phyloP scores from a whole-genome alignment of 2,888 invertebrate genomes.

The Agrochola macilenta region DNA sequence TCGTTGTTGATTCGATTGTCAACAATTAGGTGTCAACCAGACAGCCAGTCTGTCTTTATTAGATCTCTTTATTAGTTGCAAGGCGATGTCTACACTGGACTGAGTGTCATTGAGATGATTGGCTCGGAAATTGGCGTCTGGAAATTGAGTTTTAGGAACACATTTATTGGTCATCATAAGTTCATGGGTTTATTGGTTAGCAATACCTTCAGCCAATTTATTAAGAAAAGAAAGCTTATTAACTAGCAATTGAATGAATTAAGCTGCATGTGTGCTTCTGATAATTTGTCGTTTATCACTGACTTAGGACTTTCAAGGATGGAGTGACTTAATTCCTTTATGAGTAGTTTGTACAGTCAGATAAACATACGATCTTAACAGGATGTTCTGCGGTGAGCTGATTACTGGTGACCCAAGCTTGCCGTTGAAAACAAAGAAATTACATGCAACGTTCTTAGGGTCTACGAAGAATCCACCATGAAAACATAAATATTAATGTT shows the following conservation, averaged over 20 bases:
- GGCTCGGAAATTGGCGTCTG: not conserved
- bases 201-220: not conserved
- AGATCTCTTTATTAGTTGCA: conserved; percentile 55
- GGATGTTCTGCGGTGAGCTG: not conserved
- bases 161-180: not conserved
- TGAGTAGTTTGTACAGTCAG: not conserved
- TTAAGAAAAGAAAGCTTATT: not conserved
- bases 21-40: conserved; percentile 63
- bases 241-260: no score
- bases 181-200: conserved; percentile 13
- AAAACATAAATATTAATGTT: conserved; percentile 43
- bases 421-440: conserved; percentile 27
- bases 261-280: not conserved
- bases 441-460: conserved; percentile 6
- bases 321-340: not conserved
- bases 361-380: not conserved
- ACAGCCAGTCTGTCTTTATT: conserved; percentile 54
- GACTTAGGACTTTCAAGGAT: no score
- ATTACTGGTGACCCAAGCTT: not conserved
- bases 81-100: conserved; percentile 49
- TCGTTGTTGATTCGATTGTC: conserved; percentile 59
- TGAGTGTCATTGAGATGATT: conserved; percentile 31
- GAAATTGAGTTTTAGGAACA: conserved; percentile 22
- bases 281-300: no score
- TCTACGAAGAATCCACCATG: conserved; percentile 14